A percentile compares a stretch with the other conserved stretches of the same genome.
Conservation (phyloP, 92 coral and sea anemone genomes). For the Pocillopora meandrina region DNA sequence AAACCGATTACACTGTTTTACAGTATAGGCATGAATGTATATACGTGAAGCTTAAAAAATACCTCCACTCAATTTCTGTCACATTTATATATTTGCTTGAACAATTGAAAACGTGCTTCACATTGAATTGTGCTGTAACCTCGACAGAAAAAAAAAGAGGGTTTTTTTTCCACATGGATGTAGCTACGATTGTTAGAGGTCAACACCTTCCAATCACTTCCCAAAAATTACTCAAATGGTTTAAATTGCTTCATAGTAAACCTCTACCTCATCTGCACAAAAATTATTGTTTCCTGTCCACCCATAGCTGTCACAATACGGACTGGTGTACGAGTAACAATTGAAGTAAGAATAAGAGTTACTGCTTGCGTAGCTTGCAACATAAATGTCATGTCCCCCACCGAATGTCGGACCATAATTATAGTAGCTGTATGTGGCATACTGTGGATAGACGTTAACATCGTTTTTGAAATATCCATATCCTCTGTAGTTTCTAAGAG, state of each 20-base stretch:
- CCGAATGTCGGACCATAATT: conserved; percentile 31
- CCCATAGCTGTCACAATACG: background rate
- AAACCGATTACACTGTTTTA: too few relatives aligned
- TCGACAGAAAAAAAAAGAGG: too few relatives aligned
- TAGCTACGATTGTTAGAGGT: too few relatives aligned
- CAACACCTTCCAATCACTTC: background rate
- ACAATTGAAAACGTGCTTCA: too few relatives aligned
- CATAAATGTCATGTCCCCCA: conserved; percentile 6
- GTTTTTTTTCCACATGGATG: too few relatives aligned
- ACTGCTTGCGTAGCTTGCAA: background rate
- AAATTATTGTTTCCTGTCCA: background rate
- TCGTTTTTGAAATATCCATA: conserved; percentile 17
- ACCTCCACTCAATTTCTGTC: too few relatives aligned
- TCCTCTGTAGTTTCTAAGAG: conserved; percentile 16
- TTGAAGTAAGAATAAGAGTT: background rate
- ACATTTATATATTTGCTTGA: too few relatives aligned
- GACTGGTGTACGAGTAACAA: conserved; percentile 11
- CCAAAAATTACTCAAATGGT: background rate
- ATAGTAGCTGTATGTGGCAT: conserved; percentile 1
- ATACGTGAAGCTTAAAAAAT: too few relatives aligned
- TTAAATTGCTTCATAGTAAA: conserved; percentile 14
- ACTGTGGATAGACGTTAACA: fast-evolving
- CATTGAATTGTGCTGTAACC: too few relatives aligned
- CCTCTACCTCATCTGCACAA: conserved; percentile 5
- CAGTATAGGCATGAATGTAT: too few relatives aligned